Base-by-base conservation (phyloP, 2,797 vertebrate genomes). In the Sebastes iracundus region DNA sequence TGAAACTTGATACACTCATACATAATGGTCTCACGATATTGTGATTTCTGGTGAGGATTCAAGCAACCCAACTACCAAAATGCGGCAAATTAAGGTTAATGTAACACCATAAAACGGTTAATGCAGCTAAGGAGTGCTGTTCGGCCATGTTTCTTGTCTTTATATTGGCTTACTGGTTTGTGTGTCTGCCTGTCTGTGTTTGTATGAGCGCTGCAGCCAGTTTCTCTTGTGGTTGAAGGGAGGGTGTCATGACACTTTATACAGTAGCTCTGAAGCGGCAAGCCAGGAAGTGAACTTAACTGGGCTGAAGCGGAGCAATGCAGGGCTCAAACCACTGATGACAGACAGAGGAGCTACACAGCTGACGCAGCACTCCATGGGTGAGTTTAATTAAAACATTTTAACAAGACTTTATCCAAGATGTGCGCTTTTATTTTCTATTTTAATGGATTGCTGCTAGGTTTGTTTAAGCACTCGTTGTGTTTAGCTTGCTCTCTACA, bases 211-310 rank as follows among this genome's bases (percentile, higher is more conserved):
- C 65, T 60, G 77, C 42, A 85, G 77, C 27, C 63, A 12, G 70
- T 67, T 76, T 86, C 68, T 91, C 56, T 81, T 84, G 87, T 88
- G 85, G 88, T 85, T 22, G 20, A 75, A 75, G 88, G 92, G 93
- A 90, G 93, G 90, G 82, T 85, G 91, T 88, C 87, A 81, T 80
- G 81, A 90, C 83, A 81, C 75, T 86, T 81, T 38, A 63, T 72
- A 79, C 60, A 82, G 86, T 83, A 72, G 84, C 82, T 88, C 77
- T 83, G 75, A 89, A 78, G 73, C 56, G 65, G 55, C 79, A 66
- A 58, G 74, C 77, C 89, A 94, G 94, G 95, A 96, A 96, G 94
- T 88, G 86, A 87, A 85, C 68, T 61, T 61, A 49, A 16, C 16
- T 46, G 85, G 61, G 53, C 82, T 76, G 80, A 83, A 81, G 72